Evolutionary conservation across 2,113 vertebrate genomes (phyloP).

Genomic region (Lichenostomus cassidix): DNA sequence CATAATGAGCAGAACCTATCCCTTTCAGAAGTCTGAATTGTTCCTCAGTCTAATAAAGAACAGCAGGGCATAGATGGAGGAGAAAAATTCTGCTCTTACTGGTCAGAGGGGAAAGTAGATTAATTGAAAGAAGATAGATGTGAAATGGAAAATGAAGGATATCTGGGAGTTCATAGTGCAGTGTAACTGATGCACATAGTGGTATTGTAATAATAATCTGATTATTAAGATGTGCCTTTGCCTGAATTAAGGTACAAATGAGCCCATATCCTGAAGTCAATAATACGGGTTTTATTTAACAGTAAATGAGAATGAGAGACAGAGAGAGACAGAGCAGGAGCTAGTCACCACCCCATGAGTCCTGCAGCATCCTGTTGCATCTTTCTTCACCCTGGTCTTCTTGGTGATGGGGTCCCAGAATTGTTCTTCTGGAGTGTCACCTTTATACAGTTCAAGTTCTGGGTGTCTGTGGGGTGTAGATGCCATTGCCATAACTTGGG

Average conservation of each 20-base stretch:
- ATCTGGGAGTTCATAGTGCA: neutral
- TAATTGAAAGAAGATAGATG: neutral
- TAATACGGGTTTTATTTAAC: neutral
- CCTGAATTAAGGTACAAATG: neutral
- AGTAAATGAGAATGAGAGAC: neutral
- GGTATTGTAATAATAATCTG: fast-evolving
- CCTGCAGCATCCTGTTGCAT: neutral
- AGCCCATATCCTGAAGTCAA: neutral
- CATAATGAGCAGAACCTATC: neutral
- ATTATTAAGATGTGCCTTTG: neutral
- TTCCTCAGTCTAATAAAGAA: neutral
- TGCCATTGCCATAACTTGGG: neutral
- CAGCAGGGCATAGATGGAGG: neutral
- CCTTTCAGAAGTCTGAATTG: neutral
- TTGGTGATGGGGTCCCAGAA: neutral
- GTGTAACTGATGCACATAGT: neutral
- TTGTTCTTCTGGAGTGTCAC: neutral
- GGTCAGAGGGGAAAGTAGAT: neutral
- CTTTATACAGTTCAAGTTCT: neutral
- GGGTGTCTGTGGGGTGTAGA: fast-evolving
- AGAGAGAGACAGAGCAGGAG: no score
- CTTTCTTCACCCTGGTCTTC: neutral
- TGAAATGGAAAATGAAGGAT: neutral
- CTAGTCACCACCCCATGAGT: fast-evolving
- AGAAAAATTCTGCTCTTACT: neutral